These are phyloP conservation scores for Blastomussa wellsi DNA, from an alignment of 92 coral and sea anemone genomes.

Conservation along the genomic window DNA sequence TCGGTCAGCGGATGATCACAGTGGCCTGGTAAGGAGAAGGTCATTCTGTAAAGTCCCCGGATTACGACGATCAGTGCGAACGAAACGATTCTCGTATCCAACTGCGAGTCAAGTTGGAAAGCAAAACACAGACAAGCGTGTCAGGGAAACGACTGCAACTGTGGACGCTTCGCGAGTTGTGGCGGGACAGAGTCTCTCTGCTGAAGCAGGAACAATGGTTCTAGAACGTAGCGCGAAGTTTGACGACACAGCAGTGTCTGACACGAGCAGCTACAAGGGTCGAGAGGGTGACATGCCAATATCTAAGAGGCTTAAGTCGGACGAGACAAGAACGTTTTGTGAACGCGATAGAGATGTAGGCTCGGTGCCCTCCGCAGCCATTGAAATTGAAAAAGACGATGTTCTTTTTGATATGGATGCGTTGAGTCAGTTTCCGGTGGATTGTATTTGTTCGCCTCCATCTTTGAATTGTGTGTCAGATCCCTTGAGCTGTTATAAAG, in stretches of 20 bases:
- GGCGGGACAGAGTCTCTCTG: background rate
- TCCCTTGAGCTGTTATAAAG: background rate
- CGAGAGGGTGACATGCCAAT: background rate
- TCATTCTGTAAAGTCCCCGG: slow-evolving; percentile 50
- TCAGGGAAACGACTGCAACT: background rate
- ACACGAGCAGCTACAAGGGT: background rate
- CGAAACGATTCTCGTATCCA: slow-evolving; percentile 67
- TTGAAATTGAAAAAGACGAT: background rate
- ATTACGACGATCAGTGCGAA: slow-evolving; percentile 49
- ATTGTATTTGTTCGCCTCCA: slow-evolving; percentile 41
- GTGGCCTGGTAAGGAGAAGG: background rate
- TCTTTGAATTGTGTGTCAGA: background rate
- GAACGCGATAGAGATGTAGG: background rate
- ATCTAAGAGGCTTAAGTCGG: background rate
- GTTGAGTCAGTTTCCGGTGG: slow-evolving; percentile 79
- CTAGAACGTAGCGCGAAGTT: background rate
- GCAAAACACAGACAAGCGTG: background rate
- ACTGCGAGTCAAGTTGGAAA: slow-evolving; percentile 30
- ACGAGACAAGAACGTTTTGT: background rate
- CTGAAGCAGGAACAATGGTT: background rate
- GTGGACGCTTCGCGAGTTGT: background rate
- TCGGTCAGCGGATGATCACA: background rate
- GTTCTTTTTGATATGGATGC: slow-evolving; percentile 76
- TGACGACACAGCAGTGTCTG: background rate
- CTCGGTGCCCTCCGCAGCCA: background rate